phyloP scores from a whole-genome alignment of 2,113 vertebrate species.

The Mungos mungo region DNA sequence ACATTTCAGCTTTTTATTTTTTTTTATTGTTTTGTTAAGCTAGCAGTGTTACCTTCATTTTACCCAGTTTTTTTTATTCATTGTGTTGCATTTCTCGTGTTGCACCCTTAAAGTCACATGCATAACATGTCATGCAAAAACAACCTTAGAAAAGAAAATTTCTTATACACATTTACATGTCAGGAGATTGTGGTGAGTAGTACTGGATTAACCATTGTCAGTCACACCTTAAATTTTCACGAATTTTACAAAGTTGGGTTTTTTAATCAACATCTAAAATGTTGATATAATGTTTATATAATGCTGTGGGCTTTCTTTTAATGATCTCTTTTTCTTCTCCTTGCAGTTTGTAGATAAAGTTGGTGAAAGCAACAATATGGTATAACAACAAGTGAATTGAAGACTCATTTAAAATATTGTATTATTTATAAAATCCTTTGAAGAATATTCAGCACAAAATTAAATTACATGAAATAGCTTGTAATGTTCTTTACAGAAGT shows the following conservation, averaged over 20 bases:
- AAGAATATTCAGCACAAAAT: conserved; percentile 87
- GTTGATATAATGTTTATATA: neutral
- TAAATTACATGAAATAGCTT: conserved; percentile 85
- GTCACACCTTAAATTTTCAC: conserved; percentile 74
- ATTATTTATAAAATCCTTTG: conserved; percentile 88
- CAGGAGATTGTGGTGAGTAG: conserved; percentile 80
- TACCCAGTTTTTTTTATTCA: conserved; percentile 82
- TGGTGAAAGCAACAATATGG: conserved; percentile 98
- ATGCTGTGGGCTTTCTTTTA: conserved; percentile 28
- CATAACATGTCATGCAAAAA: conserved; percentile 83
- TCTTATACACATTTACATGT: conserved; percentile 66
- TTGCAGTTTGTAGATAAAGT: conserved; percentile 95
- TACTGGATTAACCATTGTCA: conserved; percentile 77
- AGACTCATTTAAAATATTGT: conserved; percentile 86
- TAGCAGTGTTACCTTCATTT: conserved; percentile 82
- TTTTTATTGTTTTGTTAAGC: conserved; percentile 79
- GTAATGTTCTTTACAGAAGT: conserved; percentile 85
- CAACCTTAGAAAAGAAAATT: conserved; percentile 69
- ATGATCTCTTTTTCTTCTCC: conserved; percentile 69
- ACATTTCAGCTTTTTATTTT: conserved; percentile 74
- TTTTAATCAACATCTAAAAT: conserved; percentile 34
- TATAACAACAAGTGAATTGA: conserved; percentile 89
- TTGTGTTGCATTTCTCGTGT: conserved; percentile 84
- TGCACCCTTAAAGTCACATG: conserved; percentile 81
- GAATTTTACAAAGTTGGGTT: conserved; percentile 67